Conservation (phyloP, 2,797 vertebrate genomes). For the Sparidentex hasta region DNA sequence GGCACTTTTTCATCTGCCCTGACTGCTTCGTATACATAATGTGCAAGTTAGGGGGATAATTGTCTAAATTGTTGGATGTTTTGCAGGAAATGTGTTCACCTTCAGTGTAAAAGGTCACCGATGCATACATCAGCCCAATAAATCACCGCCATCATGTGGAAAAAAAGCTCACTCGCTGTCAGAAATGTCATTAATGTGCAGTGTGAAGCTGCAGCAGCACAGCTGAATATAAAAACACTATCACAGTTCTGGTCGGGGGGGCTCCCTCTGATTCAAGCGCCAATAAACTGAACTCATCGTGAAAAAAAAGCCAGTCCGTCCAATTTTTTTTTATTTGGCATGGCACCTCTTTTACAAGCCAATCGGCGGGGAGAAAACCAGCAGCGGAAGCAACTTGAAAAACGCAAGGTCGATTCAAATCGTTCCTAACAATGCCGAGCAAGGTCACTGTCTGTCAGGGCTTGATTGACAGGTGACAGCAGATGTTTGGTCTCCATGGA, state of each 20-base stretch:
- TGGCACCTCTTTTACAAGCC: conserved; percentile 66
- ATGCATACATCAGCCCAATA: conserved; percentile 5
- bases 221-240: conserved; percentile 38
- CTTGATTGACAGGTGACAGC: conserved; percentile 84
- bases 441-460: conserved; percentile 80
- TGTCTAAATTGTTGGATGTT: conserved; percentile 1
- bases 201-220: conserved; percentile 1
- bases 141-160: conserved; percentile 14
- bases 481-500: conserved; percentile 62
- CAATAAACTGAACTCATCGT: conserved; percentile 72
- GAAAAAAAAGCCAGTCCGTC: conserved; percentile 63
- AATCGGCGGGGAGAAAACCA: conserved; percentile 56
- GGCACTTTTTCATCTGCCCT: not conserved
- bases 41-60: not conserved
- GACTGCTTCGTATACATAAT: not conserved
- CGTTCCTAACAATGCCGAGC: conserved; percentile 70
- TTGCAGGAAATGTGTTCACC: not conserved
- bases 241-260: conserved; percentile 21
- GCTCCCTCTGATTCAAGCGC: conserved; percentile 27
- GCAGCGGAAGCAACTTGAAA: conserved; percentile 71
- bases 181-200: conserved; percentile 37
- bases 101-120: not conserved
- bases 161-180: conserved; percentile 11
- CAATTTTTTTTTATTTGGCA: conserved; percentile 65
- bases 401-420: conserved; percentile 76